Conservation (phyloP, 2,113 vertebrate species). For the Cebus imitator region DNA sequence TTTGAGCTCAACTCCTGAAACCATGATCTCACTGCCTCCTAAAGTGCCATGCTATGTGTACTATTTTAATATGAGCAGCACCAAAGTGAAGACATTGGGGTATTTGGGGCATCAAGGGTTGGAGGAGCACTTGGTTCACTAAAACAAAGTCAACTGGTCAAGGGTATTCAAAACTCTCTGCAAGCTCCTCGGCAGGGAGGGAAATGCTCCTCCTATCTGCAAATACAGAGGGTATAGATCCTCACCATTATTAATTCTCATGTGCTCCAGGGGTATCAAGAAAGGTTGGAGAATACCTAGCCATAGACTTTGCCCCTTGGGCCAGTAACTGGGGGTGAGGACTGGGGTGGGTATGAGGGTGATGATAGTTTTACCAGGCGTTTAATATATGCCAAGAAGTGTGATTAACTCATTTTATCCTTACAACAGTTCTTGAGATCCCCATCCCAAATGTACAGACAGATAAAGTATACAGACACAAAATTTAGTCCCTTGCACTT, state of each 20-base stretch:
- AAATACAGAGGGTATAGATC: not conserved
- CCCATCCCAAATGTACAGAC: not conserved
- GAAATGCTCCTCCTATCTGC: not conserved
- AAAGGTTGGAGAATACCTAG: not conserved
- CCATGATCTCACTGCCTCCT: not conserved
- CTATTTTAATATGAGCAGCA: conserved; percentile 28
- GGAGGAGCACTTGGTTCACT: not conserved
- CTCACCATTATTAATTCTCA: not conserved
- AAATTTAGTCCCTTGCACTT: not conserved
- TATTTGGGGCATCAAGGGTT: not conserved
- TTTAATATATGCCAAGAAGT: not conserved
- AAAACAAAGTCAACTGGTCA: not conserved
- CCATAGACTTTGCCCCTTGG: not conserved
- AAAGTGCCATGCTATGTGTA: not conserved
- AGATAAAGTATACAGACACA: not conserved
- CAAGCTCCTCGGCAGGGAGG: not conserved
- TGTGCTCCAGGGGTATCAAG: not conserved
- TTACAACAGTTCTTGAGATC: not conserved
- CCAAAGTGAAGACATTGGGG: not conserved
- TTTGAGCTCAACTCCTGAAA: not conserved
- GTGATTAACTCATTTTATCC: not conserved
- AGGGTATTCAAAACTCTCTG: not conserved
- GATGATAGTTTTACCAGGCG: not conserved
- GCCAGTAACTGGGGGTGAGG: not conserved
- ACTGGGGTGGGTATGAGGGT: not conserved